Percentiles rank a stretch among this genome's conserved stretches.
These are phyloP conservation scores for Spinibarbus caldwelli DNA, from an alignment of 2,797 vertebrate genomes.

Conservation along the genomic window DNA sequence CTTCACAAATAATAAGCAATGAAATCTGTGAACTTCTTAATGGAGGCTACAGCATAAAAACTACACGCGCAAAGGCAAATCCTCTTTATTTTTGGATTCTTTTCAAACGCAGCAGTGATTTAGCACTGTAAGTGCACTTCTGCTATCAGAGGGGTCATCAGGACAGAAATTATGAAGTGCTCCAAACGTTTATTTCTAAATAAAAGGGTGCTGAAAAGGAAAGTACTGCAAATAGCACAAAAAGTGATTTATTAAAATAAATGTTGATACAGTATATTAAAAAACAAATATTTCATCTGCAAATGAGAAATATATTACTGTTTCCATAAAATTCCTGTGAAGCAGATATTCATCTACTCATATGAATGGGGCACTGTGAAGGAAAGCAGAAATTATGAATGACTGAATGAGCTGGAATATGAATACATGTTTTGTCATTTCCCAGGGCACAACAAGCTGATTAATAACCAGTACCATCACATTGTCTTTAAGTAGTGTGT, in stretches of 20 bases:
- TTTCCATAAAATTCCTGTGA: slow-evolving; percentile 58
- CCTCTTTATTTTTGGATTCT: neutral
- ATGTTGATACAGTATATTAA: neutral
- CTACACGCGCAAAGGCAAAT: neutral
- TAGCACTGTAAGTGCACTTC: neutral
- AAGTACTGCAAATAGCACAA: slow-evolving; percentile 6
- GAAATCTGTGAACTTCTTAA: neutral
- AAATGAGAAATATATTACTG: slow-evolving; percentile 15
- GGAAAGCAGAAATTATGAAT: slow-evolving; percentile 70
- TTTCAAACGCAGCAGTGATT: slow-evolving; percentile 7
- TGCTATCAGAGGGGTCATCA: slow-evolving; percentile 4
- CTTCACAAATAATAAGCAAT: slow-evolving; percentile 40
- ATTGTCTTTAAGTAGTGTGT: neutral
- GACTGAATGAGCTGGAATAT: slow-evolving; percentile 68
- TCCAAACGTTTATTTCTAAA: slow-evolving; percentile 2
- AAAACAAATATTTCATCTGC: neutral
- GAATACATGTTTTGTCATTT: slow-evolving; percentile 64
- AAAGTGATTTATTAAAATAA: neutral
- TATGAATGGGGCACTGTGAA: slow-evolving; percentile 69
- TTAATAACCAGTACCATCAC: neutral
- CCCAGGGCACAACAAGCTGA: neutral
- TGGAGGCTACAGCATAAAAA: neutral
- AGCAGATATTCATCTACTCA: slow-evolving; percentile 62
- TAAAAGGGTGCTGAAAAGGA: slow-evolving; percentile 1
- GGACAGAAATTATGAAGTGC: neutral